Percentiles rank a stretch among this genome's conserved stretches.
Evolutionary conservation across 2,113 vertebrate species (phyloP).

Genomic region (Rhadina sibilatrix): DNA sequence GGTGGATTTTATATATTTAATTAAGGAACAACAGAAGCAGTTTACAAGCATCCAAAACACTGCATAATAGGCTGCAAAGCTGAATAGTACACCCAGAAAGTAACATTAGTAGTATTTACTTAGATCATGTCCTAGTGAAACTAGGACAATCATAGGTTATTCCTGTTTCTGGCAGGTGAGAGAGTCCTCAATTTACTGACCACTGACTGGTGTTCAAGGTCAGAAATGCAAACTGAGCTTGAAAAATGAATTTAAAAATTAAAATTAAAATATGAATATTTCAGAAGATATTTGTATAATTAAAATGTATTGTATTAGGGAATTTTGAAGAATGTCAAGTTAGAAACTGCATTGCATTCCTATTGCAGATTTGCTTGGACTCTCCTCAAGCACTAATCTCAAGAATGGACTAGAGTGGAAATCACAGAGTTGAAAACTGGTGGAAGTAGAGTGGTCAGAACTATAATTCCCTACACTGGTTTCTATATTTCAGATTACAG

Average conservation of each 20-base stretch:
- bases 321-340: background rate
- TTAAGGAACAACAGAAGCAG: background rate
- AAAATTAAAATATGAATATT: background rate
- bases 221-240: background rate
- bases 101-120: background rate
- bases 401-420: background rate
- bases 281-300: background rate
- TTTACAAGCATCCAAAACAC: background rate
- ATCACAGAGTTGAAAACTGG: background rate
- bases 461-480: background rate
- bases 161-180: background rate
- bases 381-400: background rate
- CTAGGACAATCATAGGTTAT: background rate
- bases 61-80: background rate
- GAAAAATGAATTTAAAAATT: background rate
- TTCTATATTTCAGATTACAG: background rate
- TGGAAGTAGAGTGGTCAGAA: background rate
- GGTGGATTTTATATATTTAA: background rate
- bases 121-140: background rate
- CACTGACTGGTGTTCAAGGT: background rate
- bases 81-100: background rate
- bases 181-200: background rate
- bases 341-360: background rate
- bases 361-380: background rate
- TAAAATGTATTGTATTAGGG: background rate